Evolutionary conservation across 1,140 invertebrate genomes (phyloP), one percentile per base, ranked within the genome.

Genomic region (Drosophila equinoxialis): DNA sequence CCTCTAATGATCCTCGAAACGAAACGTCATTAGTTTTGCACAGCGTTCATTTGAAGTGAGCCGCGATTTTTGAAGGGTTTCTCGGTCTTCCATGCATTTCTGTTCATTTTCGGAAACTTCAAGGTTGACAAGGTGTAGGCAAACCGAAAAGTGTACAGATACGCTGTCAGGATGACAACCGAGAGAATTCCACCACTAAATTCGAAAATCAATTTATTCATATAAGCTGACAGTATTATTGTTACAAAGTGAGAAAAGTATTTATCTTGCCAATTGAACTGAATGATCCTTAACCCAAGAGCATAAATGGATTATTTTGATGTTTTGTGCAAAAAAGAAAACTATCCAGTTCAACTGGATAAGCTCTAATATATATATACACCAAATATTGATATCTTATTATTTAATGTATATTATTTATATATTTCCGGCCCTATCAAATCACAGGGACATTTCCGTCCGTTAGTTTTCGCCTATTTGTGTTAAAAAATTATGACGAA

Each of bases 1-100:
- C 42, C 74, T 62, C 84, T 89, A 89, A 89, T 86, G 84, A 87
- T 86, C 80, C 67, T 72, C 67, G 77, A 75, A 82, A 68, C 80
- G 80, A 77, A 86, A 77, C 71, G 79, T 84, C 84, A 86, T 86
- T 86, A 89, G 83, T 89, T 83, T 86, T 77, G 83, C 79, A 77
- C 76, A 72, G 67, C 61, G 65, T 42, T 13, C 66, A 75, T 79
- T 76, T 79, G 76, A 79, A 68, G 73, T 72, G 65, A 71, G 73
- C 73, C 76, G 83, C 63, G 54, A 35, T 14, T 64, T 62, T 65
- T 67, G 70, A 89, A 83, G 80, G 83, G 79, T 87, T 86, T 68
- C 69, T 48, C 11, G 23, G 35, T 7, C 65, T 77, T 42, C 23
- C 8, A 48, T 57, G 33, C 13, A 11, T 51, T 51, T 23, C 45